Evolutionary conservation across 2,888 invertebrate species (phyloP), one percentile per base, ranked within the genome.

Genomic region (Lypha dubia): DNA sequence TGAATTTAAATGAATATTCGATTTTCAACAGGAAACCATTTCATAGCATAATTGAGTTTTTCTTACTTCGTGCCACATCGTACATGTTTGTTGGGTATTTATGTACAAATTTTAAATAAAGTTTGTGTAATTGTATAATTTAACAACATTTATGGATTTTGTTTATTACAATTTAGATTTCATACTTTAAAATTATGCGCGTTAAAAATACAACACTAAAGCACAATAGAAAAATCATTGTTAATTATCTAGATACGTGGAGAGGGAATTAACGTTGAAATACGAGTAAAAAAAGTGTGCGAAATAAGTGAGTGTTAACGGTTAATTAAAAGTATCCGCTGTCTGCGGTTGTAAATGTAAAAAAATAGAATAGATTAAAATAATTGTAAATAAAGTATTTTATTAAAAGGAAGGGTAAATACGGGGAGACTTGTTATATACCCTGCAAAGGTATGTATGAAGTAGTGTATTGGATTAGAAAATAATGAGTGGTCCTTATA

Each of bases 261-360:
- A n/a, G 65, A 22, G 65, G 17, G 5, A 51, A 3, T 20, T 32
- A 44, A 24, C 15, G 13, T 20, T 17, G 22, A 38, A 24, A 38
- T 6, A 6, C n/a, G 7, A 32, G 7, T 6, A 20, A 9, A 22
- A 32, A 58, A 58, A 28, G 32, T 58, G 44, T 38, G 51, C 22
- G 32, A 71, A 20, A 24, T 13, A 15, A 32, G 7, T 20, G 11
- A 38, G 24, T 53, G 20, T 71, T 46, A 71, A 60, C 71, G 60
- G 32, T 71, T 71, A 44, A 56, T 32, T 71, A 28, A 22, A 32
- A 46, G 58, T 60, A 73, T 60, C 60, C 71, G 60, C 35, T 35
- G 35, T 46, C 24, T 51, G 28, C 8, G 28, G 41, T 32, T 44
- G 44, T 20, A 70, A 56, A 70, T 51, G 7, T 20, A 22, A 9